Base-by-base conservation (phyloP, 2,113 vertebrate species). In the Terrapene triunguis region DNA sequence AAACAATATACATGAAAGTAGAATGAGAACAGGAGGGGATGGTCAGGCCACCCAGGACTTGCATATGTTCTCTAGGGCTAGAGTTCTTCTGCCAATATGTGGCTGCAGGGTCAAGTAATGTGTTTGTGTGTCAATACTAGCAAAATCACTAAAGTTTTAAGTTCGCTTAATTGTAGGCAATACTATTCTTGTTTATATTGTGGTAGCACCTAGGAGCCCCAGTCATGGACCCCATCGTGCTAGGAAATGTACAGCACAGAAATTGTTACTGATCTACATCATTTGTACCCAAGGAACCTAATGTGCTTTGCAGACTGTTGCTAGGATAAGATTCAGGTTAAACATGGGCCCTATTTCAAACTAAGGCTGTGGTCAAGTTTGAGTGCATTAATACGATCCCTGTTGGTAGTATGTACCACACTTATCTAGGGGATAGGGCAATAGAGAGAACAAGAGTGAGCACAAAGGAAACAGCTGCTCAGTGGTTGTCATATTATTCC, bases 371-470 rank as follows among this genome's bases (percentile, higher is more conserved):
- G 53, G 72, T 65, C 29, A 6, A 4, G 86, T 25, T 47, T 69
- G 54, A 55, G 65, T 11, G 11, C 2, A 0, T 24, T 5, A 69
- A 2, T 2, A 3, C 0, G 35, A 27, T 55, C 27, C 54, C 6
- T 29, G 24, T 4, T 82, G 54, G 57, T 19, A 1, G 0, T 1
- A 17, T 2, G 53, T 42, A 42, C 48, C 50, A 53, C 25, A 38
- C 27, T 29, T 53, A 32, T 53, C 62, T 19, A 19, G 13, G 35
- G 24, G 14, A 42, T 27, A 51, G 65, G 62, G 48, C 48, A 74
- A 74, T 8, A 74, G 48, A 42, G 24, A 27, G n/a, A 27, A 72
- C 50, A n/a, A 54, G n/a, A 85, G 24, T 6, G 4, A 74, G 48
- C 51, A 12, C 24, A 85, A 54, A 53, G 48, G 38, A 53, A 85